Base-by-base conservation (phyloP, 64 coral and sea anemone species). In the Pachyseris speciosa region DNA sequence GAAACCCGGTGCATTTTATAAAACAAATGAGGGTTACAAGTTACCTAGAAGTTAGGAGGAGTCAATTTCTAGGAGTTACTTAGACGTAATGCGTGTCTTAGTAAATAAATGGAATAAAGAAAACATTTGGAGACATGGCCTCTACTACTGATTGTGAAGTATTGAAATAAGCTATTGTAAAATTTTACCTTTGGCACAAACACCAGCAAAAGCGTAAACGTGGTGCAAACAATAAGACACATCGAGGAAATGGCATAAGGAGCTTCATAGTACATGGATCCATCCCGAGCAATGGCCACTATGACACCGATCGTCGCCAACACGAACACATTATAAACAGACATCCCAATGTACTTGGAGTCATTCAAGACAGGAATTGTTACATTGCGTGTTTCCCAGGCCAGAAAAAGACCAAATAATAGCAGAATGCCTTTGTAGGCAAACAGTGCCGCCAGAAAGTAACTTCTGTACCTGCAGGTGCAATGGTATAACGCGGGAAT, bases 111-210 rank as follows among this genome's bases (percentile, higher is more conserved):
- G n/a, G n/a, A n/a, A n/a, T n/a, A n/a, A n/a, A n/a, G n/a, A n/a
- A n/a, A n/a, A n/a, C n/a, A n/a, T n/a, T n/a, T n/a, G n/a, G n/a
- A n/a, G n/a, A n/a, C n/a, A n/a, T n/a, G n/a, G n/a, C n/a, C n/a
- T n/a, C n/a, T n/a, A n/a, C n/a, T n/a, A n/a, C n/a, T n/a, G n/a
- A n/a, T n/a, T n/a, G n/a, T n/a, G n/a, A n/a, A n/a, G n/a, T n/a
- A n/a, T n/a, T n/a, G n/a, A n/a, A n/a, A n/a, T n/a, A n/a, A n/a
- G n/a, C n/a, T n/a, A n/a, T n/a, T n/a, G n/a, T n/a, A n/a, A n/a
- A n/a, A n/a, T n/a, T n/a, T 78, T 89, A 95, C 90, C 81, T 99
- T 99, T 13, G 97, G 94, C n/a, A 95, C 94, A 91, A 99, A 95
- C 27, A 99, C 97, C 78, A 99, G 86, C 7, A 95, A 61, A 26